Conservation (phyloP, 1,140 invertebrate species). For the Platorchestia sp. region DNA sequence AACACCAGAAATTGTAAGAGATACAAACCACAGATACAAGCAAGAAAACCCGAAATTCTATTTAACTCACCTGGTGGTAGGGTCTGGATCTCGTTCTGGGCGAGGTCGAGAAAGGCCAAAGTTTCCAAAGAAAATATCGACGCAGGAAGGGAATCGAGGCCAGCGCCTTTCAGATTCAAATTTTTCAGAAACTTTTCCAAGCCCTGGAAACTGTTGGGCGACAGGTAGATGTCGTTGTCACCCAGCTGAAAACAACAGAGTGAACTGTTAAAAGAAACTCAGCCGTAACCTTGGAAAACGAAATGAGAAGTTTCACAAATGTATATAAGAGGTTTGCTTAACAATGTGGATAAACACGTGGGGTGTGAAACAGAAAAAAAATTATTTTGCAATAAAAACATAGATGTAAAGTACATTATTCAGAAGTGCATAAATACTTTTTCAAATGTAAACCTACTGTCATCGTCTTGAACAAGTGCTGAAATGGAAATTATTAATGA, state of each 20-base stretch:
- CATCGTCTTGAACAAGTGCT: neutral
- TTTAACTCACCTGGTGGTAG: constrained; percentile 76
- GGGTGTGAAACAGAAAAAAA: too few species aligned
- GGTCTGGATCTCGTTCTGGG: constrained; percentile 88
- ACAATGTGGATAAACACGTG: too few species aligned
- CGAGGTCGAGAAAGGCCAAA: constrained; percentile 90
- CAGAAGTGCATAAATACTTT: neutral
- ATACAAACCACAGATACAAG: neutral
- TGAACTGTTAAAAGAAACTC: neutral
- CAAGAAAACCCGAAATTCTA: too few species aligned
- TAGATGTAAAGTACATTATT: neutral
- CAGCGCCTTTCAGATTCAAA: constrained; percentile 89
- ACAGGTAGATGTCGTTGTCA: constrained; percentile 87
- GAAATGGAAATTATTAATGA: neutral
- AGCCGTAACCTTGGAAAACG: neutral
- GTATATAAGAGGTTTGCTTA: too few species aligned
- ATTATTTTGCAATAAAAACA: too few species aligned
- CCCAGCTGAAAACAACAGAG: constrained; percentile 74
- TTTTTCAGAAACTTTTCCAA: constrained; percentile 88
- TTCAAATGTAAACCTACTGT: neutral
- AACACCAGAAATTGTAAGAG: neutral
- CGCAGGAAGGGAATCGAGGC: constrained; percentile 83
- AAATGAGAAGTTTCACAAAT: too few species aligned
- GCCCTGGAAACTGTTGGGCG: constrained; percentile 79
- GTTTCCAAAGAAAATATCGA: constrained; percentile 82